These are phyloP conservation scores for Cassiopea xamachana DNA, from an alignment of 30 jellyfish, hydroid and myxozoan genomes.

Conservation along the genomic window DNA sequence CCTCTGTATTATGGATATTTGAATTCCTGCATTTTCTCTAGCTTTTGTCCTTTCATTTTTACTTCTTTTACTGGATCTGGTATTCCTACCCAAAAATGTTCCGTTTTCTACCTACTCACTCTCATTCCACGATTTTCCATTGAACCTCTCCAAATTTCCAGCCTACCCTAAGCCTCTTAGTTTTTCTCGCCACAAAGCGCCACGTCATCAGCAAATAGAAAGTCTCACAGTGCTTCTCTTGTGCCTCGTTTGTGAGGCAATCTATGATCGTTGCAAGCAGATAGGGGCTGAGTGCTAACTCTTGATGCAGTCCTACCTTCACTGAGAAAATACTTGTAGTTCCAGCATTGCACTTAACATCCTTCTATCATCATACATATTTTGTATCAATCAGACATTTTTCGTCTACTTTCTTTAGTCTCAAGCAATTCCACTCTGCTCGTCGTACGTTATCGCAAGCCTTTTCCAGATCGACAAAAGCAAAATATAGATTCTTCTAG, in stretches of 20 bases:
- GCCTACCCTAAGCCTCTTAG: background rate
- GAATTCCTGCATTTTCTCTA: background rate
- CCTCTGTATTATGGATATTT: background rate
- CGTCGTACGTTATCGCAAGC: background rate
- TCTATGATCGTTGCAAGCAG: background rate
- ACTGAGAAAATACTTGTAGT: background rate
- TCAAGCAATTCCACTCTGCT: background rate
- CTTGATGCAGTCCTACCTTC: background rate
- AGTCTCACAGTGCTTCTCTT: constrained; percentile 1
- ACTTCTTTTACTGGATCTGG: background rate
- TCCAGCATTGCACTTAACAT: background rate
- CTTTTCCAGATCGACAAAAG: background rate
- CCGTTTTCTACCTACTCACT: constrained; percentile 28
- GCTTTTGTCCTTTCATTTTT: background rate
- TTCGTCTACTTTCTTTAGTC: background rate
- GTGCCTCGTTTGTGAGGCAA: background rate
- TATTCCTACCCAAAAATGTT: background rate
- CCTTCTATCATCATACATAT: background rate
- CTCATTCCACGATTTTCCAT: constrained; percentile 19
- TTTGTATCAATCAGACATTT: background rate
- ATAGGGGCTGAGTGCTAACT: constrained; percentile 12
- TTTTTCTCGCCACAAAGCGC: background rate
- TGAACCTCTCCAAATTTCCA: constrained; percentile 15
- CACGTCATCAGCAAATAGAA: constrained; percentile 7
- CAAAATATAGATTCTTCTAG: background rate